These are phyloP conservation scores for Halcyon leucocephala DNA, from an alignment of 2,797 vertebrate species.

Conservation along the genomic window DNA sequence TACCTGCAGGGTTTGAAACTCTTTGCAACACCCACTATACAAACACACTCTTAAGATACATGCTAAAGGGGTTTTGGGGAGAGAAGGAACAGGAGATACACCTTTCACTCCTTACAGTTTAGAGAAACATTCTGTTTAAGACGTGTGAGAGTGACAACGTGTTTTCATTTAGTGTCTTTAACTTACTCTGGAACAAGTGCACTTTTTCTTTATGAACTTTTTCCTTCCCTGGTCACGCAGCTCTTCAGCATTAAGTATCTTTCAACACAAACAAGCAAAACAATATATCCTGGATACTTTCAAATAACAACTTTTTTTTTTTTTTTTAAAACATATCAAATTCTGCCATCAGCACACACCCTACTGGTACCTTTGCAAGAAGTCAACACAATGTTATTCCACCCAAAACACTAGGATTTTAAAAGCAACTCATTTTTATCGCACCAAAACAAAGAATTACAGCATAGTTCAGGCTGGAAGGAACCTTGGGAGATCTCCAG, in stretches of 20 bases:
- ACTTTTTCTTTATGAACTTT: background rate
- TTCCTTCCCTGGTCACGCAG: background rate
- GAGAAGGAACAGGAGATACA: background rate
- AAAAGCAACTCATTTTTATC: background rate
- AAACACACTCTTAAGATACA: background rate
- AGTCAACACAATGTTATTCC: background rate
- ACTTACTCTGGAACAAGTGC: background rate
- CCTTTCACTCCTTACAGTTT: background rate
- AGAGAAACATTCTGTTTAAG: background rate
- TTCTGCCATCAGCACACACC: background rate
- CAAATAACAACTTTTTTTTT: background rate
- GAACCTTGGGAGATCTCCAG: background rate
- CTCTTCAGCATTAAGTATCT: background rate
- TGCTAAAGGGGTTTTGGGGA: background rate
- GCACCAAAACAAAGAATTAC: background rate
- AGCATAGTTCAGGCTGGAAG: background rate
- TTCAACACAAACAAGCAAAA: background rate
- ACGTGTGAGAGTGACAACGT: background rate
- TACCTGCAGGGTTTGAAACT: background rate
- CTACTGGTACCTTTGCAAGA: background rate
- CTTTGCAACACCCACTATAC: background rate
- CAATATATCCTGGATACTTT: background rate
- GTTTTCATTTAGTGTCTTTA: background rate
- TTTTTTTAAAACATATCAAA: background rate
- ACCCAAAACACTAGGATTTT: background rate